Conservation (phyloP, 1,140 invertebrate species). For the Zaprionus kolodkinae region DNA sequence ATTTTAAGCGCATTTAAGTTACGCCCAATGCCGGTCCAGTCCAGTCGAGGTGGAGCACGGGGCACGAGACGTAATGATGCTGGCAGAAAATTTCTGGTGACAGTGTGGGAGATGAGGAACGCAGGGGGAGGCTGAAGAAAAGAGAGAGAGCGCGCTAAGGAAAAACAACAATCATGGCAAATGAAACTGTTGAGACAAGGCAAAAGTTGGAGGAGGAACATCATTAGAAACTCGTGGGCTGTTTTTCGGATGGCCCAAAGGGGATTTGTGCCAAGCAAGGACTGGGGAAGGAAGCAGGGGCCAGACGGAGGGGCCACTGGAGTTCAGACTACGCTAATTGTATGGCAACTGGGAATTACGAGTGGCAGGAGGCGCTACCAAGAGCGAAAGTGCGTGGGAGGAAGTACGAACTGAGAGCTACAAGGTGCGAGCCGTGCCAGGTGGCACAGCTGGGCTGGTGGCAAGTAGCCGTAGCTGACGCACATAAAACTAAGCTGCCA, state of each 20-base stretch:
- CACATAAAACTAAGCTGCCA: slow-evolving; percentile 78
- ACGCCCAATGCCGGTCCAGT: slow-evolving; percentile 32
- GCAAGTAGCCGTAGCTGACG: slow-evolving; percentile 67
- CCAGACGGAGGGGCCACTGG: slow-evolving; percentile 2
- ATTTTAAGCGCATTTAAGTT: slow-evolving; percentile 83
- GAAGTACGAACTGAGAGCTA: not conserved
- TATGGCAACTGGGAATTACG: slow-evolving; percentile 64
- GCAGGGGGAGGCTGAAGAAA: not conserved
- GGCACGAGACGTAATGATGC: slow-evolving; percentile 58
- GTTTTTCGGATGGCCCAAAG: slow-evolving; percentile 3
- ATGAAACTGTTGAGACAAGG: slow-evolving; percentile 73
- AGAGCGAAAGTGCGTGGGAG: not conserved
- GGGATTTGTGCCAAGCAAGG: not conserved
- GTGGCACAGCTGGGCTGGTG: slow-evolving; percentile 9
- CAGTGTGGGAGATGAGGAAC: slow-evolving; percentile 44
- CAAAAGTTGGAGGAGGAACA: slow-evolving; percentile 71
- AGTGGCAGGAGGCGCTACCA: not conserved
- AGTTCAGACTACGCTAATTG: slow-evolving; percentile 71
- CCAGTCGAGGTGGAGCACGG: not conserved
- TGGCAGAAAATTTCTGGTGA: slow-evolving; percentile 66
- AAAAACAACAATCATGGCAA: slow-evolving; percentile 70
- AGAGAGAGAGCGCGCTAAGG: slow-evolving; percentile 1
- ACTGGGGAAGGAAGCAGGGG: not conserved
- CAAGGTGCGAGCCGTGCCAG: not conserved
- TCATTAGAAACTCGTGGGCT: slow-evolving; percentile 69